Evolutionary conservation across 1,140 invertebrate genomes (phyloP).

Genomic region (Trichomalopsis sarcophagae): DNA sequence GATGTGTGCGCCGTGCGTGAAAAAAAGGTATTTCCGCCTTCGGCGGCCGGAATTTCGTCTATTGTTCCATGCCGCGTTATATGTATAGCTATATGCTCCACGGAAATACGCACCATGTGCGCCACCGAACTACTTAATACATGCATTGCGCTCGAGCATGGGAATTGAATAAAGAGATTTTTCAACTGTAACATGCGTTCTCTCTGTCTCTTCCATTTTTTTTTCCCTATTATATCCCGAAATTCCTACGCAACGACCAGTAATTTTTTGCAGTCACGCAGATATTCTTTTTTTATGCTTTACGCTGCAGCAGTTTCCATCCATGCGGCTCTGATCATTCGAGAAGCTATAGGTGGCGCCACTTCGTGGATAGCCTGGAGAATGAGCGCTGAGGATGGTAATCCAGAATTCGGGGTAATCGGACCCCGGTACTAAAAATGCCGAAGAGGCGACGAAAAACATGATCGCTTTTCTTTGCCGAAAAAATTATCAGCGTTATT

Average conservation of each 20-base stretch:
- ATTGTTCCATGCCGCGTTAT: conserved; percentile 42
- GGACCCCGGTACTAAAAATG: neutral
- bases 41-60: conserved; percentile 47
- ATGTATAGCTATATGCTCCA: neutral
- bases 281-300: neutral
- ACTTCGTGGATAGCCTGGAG: neutral
- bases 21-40: conserved; percentile 50
- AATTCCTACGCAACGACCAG: neutral
- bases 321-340: neutral
- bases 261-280: neutral
- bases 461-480: neutral
- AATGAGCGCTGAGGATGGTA: neutral
- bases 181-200: neutral
- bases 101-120: conserved; percentile 49
- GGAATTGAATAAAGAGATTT: conserved; percentile 41
- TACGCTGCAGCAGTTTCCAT: neutral
- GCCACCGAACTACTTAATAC: neutral
- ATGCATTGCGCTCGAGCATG: conserved; percentile 7
- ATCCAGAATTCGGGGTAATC: neutral
- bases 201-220: neutral
- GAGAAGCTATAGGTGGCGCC: conserved; percentile 33
- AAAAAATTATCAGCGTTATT: neutral
- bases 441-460: neutral
- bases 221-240: neutral
- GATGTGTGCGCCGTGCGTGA: conserved; percentile 45